A percentile compares a stretch with the other conserved stretches of the same genome.
These are phyloP conservation scores for Papilio helenus DNA, from an alignment of 1,140 invertebrate species.

Conservation along the genomic window DNA sequence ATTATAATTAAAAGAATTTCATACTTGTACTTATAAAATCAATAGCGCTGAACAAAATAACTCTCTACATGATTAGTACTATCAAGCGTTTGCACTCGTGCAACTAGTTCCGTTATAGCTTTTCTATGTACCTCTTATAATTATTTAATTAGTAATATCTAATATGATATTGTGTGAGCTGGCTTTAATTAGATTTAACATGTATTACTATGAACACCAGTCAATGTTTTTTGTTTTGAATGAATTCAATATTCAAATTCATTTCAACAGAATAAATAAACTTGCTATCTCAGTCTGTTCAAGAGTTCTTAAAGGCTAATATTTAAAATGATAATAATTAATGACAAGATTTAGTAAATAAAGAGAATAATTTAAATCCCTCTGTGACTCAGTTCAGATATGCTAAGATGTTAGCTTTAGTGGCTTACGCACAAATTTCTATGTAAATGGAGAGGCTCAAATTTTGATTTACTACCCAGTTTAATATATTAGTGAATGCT, in stretches of 20 bases:
- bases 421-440: slow-evolving; percentile 17
- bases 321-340: no score
- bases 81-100: no score
- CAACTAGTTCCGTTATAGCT: neutral
- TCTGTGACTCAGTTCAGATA: neutral
- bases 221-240: no score
- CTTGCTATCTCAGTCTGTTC: neutral
- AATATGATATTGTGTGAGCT: neutral
- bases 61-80: neutral
- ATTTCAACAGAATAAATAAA: neutral
- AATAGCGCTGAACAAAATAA: neutral
- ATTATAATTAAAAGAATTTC: neutral
- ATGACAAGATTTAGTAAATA: neutral
- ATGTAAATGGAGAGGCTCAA: slow-evolving; percentile 17
- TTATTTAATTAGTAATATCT: neutral
- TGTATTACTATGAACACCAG: neutral
- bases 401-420: neutral
- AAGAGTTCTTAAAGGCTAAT: neutral
- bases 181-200: no score
- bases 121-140: neutral
- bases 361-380: slow-evolving; percentile 5
- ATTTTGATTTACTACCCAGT: slow-evolving; percentile 27
- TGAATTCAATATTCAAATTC: no score
- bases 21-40: neutral
- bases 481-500: slow-evolving; percentile 21